Percentiles rank a stretch among this genome's conserved stretches.
Evolutionary conservation across 2,888 invertebrate species (phyloP).

Genomic region (Pelosia muscerda): DNA sequence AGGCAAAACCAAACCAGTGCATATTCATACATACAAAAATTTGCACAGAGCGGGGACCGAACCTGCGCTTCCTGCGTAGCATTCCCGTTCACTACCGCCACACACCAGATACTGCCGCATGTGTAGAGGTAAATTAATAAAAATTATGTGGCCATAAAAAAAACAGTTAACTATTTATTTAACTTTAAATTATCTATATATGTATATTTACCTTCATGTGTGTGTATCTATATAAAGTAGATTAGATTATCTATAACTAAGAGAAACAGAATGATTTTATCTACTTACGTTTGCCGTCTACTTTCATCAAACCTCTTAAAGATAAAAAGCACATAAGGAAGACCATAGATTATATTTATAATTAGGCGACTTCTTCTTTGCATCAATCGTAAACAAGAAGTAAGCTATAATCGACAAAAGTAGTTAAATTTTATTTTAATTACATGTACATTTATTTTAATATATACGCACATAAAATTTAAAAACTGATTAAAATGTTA

Average conservation of each 20-base stretch:
- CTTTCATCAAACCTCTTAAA: conserved; percentile 12
- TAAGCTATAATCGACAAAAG: not conserved
- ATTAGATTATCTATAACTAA: not conserved
- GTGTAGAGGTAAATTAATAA: not conserved
- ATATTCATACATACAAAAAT: no score
- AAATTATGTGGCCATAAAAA: not conserved
- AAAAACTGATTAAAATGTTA: conserved; percentile 28
- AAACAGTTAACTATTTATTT: conserved; percentile 5
- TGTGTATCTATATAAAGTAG: no score
- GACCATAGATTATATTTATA: conserved; percentile 12
- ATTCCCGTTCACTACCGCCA: no score
- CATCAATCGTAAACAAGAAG: not conserved
- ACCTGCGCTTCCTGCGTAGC: no score
- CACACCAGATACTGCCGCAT: no score
- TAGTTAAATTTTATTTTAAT: not conserved
- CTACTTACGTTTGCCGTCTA: conserved; percentile 4
- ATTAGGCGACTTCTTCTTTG: not conserved
- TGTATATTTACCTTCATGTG: no score
- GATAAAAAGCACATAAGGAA: conserved; percentile 12
- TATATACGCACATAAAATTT: not conserved
- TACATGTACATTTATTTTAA: no score
- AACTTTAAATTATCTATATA: no score
- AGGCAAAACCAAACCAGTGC: no score
- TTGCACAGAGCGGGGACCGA: no score
- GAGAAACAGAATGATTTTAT: not conserved